Conservation (phyloP, 2,888 invertebrate genomes). For the Cybosia mesomella region DNA sequence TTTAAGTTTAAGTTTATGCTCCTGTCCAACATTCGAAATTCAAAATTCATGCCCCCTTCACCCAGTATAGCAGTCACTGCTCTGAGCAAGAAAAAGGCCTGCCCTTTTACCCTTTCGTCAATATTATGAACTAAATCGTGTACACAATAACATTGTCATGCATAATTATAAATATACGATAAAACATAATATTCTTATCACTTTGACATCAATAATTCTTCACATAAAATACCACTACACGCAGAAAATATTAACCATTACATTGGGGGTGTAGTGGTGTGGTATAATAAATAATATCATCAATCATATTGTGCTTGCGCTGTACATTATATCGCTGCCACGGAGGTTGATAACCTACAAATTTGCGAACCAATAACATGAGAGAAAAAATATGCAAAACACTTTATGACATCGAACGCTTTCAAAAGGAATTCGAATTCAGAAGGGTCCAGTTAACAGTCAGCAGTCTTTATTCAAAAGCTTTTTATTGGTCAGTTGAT, state of each 20-base stretch:
- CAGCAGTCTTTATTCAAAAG: conserved; percentile 22
- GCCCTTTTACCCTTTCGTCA: too few species aligned
- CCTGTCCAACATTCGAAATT: too few species aligned
- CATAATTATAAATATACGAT: too few species aligned
- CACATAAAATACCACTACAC: conserved; percentile 16
- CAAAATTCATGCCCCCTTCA: too few species aligned
- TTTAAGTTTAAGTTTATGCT: too few species aligned
- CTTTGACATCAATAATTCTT: conserved; percentile 20
- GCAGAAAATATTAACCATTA: conserved; percentile 39
- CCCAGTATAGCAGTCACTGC: too few species aligned
- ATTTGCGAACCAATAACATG: conserved; percentile 28
- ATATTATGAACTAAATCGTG: too few species aligned
- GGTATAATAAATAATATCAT: conserved; percentile 6
- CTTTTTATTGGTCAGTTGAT: conserved; percentile 29
- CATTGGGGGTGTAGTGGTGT: conserved; percentile 13
- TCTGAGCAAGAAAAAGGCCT: too few species aligned
- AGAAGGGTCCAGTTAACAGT: conserved; percentile 34
- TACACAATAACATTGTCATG: too few species aligned
- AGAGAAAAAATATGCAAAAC: conserved; percentile 34
- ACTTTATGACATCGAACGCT: conserved; percentile 23
- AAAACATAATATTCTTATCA: conserved; percentile 17
- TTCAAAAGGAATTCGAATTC: conserved; percentile 37
- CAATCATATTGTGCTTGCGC: conserved; percentile 17
- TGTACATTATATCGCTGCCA: conserved; percentile 23
- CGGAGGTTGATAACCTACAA: conserved; percentile 31